These are phyloP conservation scores for Nasonia vitripennis DNA, from an alignment of 1,140 invertebrate species.

Conservation along the genomic window DNA sequence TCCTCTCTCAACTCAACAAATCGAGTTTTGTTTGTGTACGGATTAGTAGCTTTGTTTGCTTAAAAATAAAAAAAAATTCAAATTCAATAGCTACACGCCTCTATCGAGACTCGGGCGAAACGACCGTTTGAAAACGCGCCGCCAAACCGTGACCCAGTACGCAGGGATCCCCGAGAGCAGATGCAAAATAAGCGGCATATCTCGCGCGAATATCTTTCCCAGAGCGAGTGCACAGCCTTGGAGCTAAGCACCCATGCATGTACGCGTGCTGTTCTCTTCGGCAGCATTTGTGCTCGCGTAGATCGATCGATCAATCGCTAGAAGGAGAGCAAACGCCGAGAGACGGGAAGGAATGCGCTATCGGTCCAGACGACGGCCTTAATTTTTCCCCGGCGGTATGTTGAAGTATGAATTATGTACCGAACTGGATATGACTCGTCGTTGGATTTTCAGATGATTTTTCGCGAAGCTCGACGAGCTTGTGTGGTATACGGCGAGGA, in stretches of 20 bases:
- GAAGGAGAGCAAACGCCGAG: neutral
- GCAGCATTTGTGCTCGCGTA: neutral
- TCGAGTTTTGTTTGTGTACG: constrained; percentile 16
- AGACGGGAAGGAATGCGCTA: neutral
- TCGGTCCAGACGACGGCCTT: constrained; percentile 33
- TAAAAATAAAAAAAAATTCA: neutral
- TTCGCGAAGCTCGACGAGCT: neutral
- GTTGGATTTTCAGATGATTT: neutral
- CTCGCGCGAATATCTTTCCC: constrained; percentile 40
- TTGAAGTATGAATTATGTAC: neutral
- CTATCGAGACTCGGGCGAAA: neutral
- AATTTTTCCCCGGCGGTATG: neutral
- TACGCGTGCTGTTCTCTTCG: neutral
- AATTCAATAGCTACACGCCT: too few species aligned
- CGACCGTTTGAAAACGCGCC: neutral
- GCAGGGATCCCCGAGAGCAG: neutral
- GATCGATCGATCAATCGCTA: constrained; percentile 15
- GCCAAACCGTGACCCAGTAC: constrained; percentile 26
- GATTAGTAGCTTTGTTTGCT: neutral
- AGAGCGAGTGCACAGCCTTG: constrained; percentile 19
- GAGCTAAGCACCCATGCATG: neutral
- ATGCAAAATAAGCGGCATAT: constrained; percentile 38
- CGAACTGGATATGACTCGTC: neutral
- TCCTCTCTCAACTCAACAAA: neutral
- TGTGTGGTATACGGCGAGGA: neutral